Conservation (phyloP, 2,797 vertebrate genomes). For the Gambusia yucatana region DNA sequence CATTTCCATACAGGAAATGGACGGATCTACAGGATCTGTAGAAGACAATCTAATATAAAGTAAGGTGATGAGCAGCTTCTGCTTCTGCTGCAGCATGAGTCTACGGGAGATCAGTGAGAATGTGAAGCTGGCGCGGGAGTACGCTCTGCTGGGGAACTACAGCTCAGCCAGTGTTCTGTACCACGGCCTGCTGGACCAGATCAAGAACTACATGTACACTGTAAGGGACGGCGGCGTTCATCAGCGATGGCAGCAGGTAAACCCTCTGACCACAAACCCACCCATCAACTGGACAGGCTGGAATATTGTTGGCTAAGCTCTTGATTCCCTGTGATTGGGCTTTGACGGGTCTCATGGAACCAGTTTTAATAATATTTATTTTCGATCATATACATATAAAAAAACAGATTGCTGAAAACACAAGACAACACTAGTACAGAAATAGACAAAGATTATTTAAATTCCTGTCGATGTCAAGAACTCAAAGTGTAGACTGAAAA, state of each 20-base stretch:
- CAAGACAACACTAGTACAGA: too few relatives aligned
- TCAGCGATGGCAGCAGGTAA: constrained; percentile 96
- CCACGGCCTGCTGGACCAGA: constrained; percentile 93
- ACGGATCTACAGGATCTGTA: neutral
- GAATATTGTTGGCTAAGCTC: neutral
- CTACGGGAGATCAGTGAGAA: constrained; percentile 95
- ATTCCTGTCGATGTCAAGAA: too few relatives aligned
- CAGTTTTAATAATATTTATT: too few relatives aligned
- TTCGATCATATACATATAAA: too few relatives aligned
- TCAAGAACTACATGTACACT: constrained; percentile 89
- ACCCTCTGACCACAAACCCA: neutral
- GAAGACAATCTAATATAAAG: neutral
- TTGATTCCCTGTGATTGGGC: neutral
- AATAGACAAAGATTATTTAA: too few relatives aligned
- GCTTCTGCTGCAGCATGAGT: constrained; percentile 85
- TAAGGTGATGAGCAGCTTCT: neutral
- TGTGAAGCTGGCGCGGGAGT: constrained; percentile 95
- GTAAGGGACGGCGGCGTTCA: constrained; percentile 87
- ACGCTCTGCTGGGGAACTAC: constrained; percentile 96
- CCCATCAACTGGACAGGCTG: neutral
- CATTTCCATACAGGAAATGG: too few relatives aligned
- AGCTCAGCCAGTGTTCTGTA: constrained; percentile 95
- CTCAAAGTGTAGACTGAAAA: too few relatives aligned
- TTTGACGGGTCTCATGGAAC: neutral
- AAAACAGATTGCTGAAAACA: too few relatives aligned